Evolutionary conservation across 2,113 vertebrate genomes (phyloP).

Genomic region (Myiagra hebetior): DNA sequence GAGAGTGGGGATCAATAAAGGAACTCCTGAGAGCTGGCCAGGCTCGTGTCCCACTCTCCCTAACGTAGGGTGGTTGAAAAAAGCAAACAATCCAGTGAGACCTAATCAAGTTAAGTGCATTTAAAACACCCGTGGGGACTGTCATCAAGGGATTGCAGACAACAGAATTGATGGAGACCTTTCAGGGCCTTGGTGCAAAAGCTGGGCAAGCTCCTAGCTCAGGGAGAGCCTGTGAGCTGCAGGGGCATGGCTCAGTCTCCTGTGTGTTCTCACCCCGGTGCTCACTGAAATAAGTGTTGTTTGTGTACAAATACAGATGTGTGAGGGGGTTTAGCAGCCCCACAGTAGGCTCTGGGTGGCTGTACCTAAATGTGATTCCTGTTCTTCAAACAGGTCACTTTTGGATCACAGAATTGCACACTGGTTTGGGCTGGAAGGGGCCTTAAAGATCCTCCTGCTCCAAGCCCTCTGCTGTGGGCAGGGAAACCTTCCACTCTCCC

Average conservation of each 20-base stretch:
- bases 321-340: neutral
- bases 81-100: neutral
- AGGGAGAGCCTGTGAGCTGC: neutral
- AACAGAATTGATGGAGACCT: neutral
- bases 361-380: fast-evolving
- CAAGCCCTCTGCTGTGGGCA: neutral
- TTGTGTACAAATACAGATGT: fast-evolving
- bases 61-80: neutral
- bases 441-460: neutral
- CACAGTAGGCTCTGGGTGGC: neutral
- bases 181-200: neutral
- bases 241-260: neutral
- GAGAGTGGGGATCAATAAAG: neutral
- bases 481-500: neutral
- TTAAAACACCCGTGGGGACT: neutral
- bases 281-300: neutral
- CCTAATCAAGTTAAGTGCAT: constrained; percentile 2
- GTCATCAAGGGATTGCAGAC: neutral
- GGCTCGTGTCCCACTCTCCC: neutral
- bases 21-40: neutral
- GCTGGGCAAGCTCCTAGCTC: neutral
- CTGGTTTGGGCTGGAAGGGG: neutral
- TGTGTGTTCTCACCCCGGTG: neutral
- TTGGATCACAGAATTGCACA: neutral
- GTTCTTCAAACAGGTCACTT: neutral